Evolutionary conservation across 2,113 vertebrate species (phyloP).

Genomic region (Archocentrus centrarchus): DNA sequence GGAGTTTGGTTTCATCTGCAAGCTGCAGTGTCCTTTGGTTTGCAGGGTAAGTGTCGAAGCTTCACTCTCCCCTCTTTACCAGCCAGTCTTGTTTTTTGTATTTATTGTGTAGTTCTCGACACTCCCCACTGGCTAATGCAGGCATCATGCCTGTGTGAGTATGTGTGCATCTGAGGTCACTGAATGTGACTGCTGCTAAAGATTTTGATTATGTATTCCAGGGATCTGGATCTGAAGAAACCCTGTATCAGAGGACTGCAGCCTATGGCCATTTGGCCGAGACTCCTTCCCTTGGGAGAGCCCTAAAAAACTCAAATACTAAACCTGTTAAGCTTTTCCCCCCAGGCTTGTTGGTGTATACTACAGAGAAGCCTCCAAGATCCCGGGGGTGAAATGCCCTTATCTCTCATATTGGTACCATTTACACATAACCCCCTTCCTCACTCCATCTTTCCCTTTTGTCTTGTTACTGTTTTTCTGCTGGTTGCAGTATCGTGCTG

Average conservation of each 20-base stretch:
- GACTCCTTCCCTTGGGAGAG: constrained; percentile 98
- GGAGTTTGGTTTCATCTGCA: constrained; percentile 51
- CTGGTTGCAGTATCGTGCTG: constrained; percentile 54
- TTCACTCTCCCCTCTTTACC: constrained; percentile 9
- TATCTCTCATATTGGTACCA: constrained; percentile 53
- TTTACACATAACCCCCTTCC: constrained; percentile 47
- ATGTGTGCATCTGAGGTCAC: constrained; percentile 19
- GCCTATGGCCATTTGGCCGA: constrained; percentile 98
- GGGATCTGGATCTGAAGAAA: constrained; percentile 99
- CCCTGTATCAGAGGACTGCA: constrained; percentile 98
- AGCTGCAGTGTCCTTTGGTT: constrained; percentile 54
- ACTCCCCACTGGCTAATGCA: constrained; percentile 15
- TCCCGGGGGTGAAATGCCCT: constrained; percentile 87
- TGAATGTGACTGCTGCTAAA: constrained; percentile 81
- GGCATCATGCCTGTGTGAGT: constrained; percentile 21
- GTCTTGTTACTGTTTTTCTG: constrained; percentile 57
- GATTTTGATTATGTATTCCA: constrained; percentile 93
- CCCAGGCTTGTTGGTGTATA: constrained; percentile 91
- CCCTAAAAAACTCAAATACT: constrained; percentile 96
- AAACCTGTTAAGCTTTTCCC: constrained; percentile 92
- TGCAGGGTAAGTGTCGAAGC: constrained; percentile 68
- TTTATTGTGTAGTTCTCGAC: neutral
- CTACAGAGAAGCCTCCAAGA: constrained; percentile 97
- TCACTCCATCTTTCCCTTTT: constrained; percentile 22
- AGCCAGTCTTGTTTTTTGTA: neutral